A percentile compares a stretch with the other conserved stretches of the same genome.
These are phyloP conservation scores for Cranoglanis bouderius DNA, from an alignment of 2,113 vertebrate genomes.

Conservation along the genomic window DNA sequence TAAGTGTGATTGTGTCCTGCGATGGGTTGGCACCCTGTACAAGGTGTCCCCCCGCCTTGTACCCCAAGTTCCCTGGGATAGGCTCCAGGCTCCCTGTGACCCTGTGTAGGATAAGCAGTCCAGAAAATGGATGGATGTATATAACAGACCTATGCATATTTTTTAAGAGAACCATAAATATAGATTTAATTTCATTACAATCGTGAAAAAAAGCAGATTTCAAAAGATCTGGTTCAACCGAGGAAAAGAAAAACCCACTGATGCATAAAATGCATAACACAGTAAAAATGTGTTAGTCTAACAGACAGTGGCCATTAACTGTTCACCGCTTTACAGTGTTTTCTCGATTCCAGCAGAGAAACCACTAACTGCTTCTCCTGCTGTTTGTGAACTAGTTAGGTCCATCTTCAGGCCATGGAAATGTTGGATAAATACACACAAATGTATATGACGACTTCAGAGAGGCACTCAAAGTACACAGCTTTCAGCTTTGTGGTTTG, in stretches of 20 bases:
- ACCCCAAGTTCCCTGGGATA: too few relatives aligned
- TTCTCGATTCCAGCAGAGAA: conserved; percentile 23
- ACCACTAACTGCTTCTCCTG: conserved; percentile 28
- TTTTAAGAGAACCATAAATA: background rate
- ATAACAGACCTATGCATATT: background rate
- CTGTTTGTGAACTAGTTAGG: conserved; percentile 5
- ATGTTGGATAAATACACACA: conserved; percentile 19
- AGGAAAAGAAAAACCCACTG: background rate
- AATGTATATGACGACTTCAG: conserved; percentile 16
- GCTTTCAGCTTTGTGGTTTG: conserved; percentile 22
- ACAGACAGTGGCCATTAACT: background rate
- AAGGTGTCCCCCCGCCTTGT: too few relatives aligned
- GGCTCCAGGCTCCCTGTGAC: too few relatives aligned
- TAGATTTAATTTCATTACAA: background rate
- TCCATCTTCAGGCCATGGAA: conserved; percentile 22
- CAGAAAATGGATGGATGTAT: background rate
- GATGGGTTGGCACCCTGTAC: too few relatives aligned
- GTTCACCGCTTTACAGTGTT: background rate
- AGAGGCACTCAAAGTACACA: conserved; percentile 12
- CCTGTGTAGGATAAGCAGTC: too few relatives aligned
- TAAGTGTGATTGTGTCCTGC: too few relatives aligned
- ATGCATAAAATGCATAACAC: background rate
- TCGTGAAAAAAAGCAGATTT: background rate
- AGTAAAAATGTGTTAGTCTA: background rate
- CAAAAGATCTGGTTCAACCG: background rate